Evolutionary conservation across 2,888 invertebrate species (phyloP), one percentile per base, ranked within the genome.

Genomic region (Lypha dubia): DNA sequence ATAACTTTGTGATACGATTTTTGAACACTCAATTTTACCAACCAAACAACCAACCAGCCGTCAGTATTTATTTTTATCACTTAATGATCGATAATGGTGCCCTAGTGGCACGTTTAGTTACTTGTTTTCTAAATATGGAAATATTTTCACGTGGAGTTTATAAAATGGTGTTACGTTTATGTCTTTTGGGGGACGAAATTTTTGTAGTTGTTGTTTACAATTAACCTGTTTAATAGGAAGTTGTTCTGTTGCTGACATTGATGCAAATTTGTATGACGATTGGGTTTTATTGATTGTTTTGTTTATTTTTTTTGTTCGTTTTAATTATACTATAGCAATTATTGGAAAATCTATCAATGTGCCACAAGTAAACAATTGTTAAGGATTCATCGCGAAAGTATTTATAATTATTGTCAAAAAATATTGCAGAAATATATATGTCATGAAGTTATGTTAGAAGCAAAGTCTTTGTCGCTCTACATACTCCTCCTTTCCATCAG

Each of bases 1-100:
- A 62, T 62, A 74, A 35, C 35, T 74, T 74, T 24, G n/a, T n/a
- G 46, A 32, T 58, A 46, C n/a, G 51, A 51, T 56, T 24, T 74
- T 24, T 74, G 1, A 38, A 22, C 24, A 6, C 32, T n/a, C 13
- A 51, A 51, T 7, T 73, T 38, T 38, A 38, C 9, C 38, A 9
- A 38, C 38, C 35, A 7, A 7, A 5, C 11, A 11, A 28, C n/a
- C 32, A 4, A 4, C 4, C n/a, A 9, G 8, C 38, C 5, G 9
- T 9, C 15, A 8, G 5, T n/a, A 49, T 46, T 60, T 41, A 51
- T 46, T 46, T 71, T 60, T 60, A 22, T 15, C 17, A 2, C 3
- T 46, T 35, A 24, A 41, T 13, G n/a, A 56, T 28, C 28, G 41
- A 11, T 56, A 41, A 28, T 56, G 41, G 38, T 32, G 46, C 32